Conservation (phyloP, 2,888 invertebrate genomes). For the Cephus nigrinus region DNA sequence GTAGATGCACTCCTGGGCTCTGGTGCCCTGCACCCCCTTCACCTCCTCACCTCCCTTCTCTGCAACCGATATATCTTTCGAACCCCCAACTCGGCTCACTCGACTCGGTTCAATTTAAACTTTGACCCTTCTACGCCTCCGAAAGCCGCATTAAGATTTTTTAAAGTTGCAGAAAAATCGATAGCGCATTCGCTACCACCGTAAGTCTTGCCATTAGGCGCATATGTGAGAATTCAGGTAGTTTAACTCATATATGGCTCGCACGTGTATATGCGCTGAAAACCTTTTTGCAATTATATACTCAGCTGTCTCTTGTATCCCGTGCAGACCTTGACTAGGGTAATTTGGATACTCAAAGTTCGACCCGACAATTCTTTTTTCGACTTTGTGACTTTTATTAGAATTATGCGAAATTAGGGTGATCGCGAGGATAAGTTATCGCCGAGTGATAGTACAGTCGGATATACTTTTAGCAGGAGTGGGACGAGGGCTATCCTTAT, state of each 20-base stretch:
- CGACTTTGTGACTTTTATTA: not conserved
- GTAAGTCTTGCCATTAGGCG: not conserved
- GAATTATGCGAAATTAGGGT: not conserved
- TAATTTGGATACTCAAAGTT: not conserved
- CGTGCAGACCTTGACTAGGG: not conserved
- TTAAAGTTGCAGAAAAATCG: slow-evolving; percentile 59
- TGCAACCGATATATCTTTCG: slow-evolving; percentile 33
- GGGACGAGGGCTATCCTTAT: slow-evolving; percentile 11
- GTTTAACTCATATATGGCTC: not conserved
- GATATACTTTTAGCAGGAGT: not conserved
- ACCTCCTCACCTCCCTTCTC: slow-evolving; percentile 8
- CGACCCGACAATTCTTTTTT: not conserved
- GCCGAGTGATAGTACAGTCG: not conserved
- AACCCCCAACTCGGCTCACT: slow-evolving; percentile 27
- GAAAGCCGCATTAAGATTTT: slow-evolving; percentile 64
- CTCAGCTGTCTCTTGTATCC: not conserved
- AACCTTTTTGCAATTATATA: not conserved
- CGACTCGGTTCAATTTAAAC: slow-evolving; percentile 59
- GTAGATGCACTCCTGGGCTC: slow-evolving; percentile 9
- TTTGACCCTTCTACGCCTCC: slow-evolving; percentile 48
- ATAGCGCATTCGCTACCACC: slow-evolving; percentile 27
- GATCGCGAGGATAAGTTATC: not conserved
- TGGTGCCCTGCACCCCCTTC: slow-evolving; percentile 8
- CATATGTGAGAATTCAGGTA: not conserved
- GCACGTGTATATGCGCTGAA: not conserved